Evolutionary conservation across 2,888 invertebrate genomes (phyloP), one percentile per base, ranked within the genome.

Genomic region (Rhagium mordax): DNA sequence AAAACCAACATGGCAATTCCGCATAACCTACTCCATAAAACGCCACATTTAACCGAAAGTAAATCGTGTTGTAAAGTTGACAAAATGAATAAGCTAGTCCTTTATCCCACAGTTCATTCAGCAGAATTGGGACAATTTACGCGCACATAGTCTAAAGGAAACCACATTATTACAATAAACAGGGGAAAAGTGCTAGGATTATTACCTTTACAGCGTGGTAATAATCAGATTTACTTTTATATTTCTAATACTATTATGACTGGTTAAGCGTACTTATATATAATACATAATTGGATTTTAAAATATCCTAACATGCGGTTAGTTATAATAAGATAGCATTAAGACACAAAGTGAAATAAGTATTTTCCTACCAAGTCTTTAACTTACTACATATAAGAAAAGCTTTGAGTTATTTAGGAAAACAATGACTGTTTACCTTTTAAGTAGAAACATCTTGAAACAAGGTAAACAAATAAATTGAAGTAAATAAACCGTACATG

Each of bases 351-450:
- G 29, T 7, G 16, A 24, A 59, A 59, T 21, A 16, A 16, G 33
- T 41, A 59, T 59, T 59, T 57, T 18, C 59, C 33, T 16, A 57
- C 33, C 16, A 33, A 18, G 59, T 13, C 59, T 20, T 59, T 59
- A 59, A 41, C 33, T 59, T 33, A 41, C 33, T 59, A 18, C 33
- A 41, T 59, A 33, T 59, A 59, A 59, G 59, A 41, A 59, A 33
- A 29, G 18, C 20, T 41, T 13, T 20, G 59, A 18, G 33, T 59
- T 59, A 33, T 59, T 59, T 18, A n/a, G 15, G 4, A n/a, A 66
- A 74, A 78, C 80, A 79, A 79, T 77, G 77, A 79, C 78, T 78
- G 79, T 81, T 79, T 80, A 78, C 77, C 79, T 29, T 33, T 33
- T 5, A 66, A 15, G 48, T n/a, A 41, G 29, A 66, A 66, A 66